These are phyloP conservation scores for Ctenoplectra terminalis DNA, from an alignment of 1,140 invertebrate genomes.

Conservation along the genomic window DNA sequence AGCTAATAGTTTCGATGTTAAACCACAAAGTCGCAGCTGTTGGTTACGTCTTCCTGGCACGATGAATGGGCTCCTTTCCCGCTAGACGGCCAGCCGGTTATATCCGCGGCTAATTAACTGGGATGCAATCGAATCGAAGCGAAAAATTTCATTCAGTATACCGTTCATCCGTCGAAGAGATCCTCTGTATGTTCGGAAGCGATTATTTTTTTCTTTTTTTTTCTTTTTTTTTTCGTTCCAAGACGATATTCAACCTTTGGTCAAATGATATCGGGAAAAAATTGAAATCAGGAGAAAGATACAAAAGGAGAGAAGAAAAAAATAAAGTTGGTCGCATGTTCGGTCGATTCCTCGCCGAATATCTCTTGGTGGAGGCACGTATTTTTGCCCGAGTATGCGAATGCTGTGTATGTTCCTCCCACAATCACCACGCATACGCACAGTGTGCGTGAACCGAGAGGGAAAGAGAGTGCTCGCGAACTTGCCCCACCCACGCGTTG, in stretches of 20 bases:
- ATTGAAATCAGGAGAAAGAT: not conserved
- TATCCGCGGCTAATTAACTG: constrained; percentile 3
- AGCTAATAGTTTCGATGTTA: not conserved
- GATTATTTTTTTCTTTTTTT: no score
- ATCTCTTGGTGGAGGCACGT: constrained; percentile 23
- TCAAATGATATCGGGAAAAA: not conserved
- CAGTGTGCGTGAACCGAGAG: constrained; percentile 36
- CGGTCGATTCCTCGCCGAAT: not conserved
- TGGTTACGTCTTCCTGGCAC: not conserved
- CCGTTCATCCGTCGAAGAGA: not conserved
- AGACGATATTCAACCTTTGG: not conserved
- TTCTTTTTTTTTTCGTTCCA: not conserved
- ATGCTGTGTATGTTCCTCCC: constrained; percentile 8
- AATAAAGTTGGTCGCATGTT: not conserved
- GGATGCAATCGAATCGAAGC: not conserved
- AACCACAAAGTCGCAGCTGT: not conserved
- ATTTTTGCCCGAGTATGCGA: constrained; percentile 26
- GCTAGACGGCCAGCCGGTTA: not conserved
- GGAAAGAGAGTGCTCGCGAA: constrained; percentile 50
- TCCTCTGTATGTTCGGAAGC: not conserved
- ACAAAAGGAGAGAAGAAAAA: not conserved
- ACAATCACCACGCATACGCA: not conserved
- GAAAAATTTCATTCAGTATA: constrained; percentile 17
- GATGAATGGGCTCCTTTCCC: not conserved
- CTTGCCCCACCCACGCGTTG: constrained; percentile 68